These are phyloP conservation scores for Cinclus cinclus DNA, from an alignment of 2,113 vertebrate genomes.

Conservation along the genomic window DNA sequence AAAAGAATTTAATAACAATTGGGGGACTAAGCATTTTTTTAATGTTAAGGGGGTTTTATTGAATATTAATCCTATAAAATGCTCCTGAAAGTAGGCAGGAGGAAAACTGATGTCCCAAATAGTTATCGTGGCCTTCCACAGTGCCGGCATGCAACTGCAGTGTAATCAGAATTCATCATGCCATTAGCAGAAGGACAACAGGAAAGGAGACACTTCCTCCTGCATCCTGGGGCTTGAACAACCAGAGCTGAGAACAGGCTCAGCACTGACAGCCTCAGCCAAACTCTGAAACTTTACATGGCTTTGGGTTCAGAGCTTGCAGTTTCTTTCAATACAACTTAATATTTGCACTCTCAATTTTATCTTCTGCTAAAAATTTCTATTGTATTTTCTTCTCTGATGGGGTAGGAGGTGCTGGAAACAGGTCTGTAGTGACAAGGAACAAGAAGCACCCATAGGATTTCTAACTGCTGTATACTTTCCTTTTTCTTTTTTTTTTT, in stretches of 20 bases:
- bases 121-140: constrained; percentile 13
- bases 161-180: constrained; percentile 36
- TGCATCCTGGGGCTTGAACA: constrained; percentile 19
- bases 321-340: constrained; percentile 10
- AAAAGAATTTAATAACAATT: constrained; percentile 76
- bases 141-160: not conserved
- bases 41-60: constrained; percentile 68
- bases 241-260: not conserved
- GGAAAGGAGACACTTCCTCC: constrained; percentile 59
- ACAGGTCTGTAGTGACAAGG: constrained; percentile 22
- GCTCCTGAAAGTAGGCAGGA: constrained; percentile 60
- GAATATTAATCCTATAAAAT: constrained; percentile 70
- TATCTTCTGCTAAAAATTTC: constrained; percentile 26
- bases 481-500: constrained; percentile 11
- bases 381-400: not conserved
- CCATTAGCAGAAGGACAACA: constrained; percentile 55
- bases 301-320: not conserved
- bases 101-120: constrained; percentile 51
- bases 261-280: not conserved
- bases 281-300: not conserved
- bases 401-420: not conserved
- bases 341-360: not conserved
- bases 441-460: not conserved
- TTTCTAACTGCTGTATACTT: constrained; percentile 50
- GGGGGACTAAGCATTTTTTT: constrained; percentile 72